Conservation (phyloP, 1,140 invertebrate genomes). For the Bombus soroeensis region DNA sequence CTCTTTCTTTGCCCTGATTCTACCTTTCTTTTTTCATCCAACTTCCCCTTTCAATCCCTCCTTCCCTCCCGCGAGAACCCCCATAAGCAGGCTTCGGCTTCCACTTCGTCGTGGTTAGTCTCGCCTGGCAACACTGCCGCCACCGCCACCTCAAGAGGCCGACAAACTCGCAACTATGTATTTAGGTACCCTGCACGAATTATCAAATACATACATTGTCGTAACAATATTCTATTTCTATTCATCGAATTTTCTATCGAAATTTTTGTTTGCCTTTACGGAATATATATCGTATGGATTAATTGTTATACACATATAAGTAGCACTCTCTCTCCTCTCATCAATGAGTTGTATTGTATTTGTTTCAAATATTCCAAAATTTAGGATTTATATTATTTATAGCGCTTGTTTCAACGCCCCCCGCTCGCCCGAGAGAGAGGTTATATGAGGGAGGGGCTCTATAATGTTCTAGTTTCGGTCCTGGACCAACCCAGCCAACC, state of each 20-base stretch:
- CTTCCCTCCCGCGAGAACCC: constrained; percentile 22
- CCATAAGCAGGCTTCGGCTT: constrained; percentile 35
- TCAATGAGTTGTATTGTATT: background rate
- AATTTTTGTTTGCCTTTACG: background rate
- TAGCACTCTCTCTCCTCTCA: background rate
- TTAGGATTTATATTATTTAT: background rate
- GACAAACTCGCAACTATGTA: constrained; percentile 42
- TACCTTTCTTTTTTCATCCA: background rate
- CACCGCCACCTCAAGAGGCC: constrained; percentile 43
- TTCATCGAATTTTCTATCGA: background rate
- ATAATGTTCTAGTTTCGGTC: constrained; percentile 5
- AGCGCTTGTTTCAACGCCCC: no score
- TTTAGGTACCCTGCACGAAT: constrained; percentile 6
- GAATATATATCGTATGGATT: background rate
- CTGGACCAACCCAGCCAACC: constrained; percentile 19
- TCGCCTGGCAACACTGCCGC: constrained; percentile 57
- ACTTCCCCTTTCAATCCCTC: constrained; percentile 1
- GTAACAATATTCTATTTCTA: no score
- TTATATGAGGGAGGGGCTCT: background rate
- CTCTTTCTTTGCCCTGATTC: background rate
- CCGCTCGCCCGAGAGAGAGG: no score
- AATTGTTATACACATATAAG: no score
- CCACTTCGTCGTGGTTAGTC: constrained; percentile 35
- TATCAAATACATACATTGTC: background rate
- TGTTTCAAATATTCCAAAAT: background rate